Conservation (phyloP, 2,888 invertebrate species). For the Meloe dianella region DNA sequence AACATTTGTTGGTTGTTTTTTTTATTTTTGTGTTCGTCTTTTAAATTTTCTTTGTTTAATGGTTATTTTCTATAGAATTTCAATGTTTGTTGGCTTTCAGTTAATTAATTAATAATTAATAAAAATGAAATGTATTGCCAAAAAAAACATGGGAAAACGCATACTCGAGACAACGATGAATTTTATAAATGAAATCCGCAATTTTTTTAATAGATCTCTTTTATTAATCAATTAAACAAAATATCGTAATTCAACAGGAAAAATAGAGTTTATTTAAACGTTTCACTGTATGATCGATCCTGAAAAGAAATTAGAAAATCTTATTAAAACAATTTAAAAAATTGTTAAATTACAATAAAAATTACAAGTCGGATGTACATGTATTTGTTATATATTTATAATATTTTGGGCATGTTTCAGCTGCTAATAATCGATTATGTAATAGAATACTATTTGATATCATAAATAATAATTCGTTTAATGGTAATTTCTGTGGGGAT, state of each 20-base stretch:
- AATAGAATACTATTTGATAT: constrained; percentile 63
- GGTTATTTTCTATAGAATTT: no score
- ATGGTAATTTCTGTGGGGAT: constrained; percentile 19
- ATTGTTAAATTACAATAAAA: constrained; percentile 31
- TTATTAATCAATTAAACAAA: no score
- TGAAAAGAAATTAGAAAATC: background rate
- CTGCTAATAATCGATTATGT: constrained; percentile 64
- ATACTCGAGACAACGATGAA: no score
- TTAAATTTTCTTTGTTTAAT: no score
- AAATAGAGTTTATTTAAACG: background rate
- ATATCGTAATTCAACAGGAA: background rate
- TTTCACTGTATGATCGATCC: background rate
- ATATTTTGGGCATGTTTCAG: constrained; percentile 64
- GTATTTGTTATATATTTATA: constrained; percentile 63
- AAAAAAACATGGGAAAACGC: no score
- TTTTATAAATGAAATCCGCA: no score
- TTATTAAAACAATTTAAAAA: background rate
- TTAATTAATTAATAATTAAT: no score
- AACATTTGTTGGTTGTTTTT: no score
- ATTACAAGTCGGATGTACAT: constrained; percentile 63
- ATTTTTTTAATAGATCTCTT: no score
- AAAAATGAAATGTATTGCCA: no score
- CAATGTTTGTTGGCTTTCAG: no score
- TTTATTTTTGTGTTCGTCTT: no score
- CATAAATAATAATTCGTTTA: constrained; percentile 62